phyloP scores from a whole-genome alignment of 2,113 vertebrate species.

The Clarias macrocephalus region DNA sequence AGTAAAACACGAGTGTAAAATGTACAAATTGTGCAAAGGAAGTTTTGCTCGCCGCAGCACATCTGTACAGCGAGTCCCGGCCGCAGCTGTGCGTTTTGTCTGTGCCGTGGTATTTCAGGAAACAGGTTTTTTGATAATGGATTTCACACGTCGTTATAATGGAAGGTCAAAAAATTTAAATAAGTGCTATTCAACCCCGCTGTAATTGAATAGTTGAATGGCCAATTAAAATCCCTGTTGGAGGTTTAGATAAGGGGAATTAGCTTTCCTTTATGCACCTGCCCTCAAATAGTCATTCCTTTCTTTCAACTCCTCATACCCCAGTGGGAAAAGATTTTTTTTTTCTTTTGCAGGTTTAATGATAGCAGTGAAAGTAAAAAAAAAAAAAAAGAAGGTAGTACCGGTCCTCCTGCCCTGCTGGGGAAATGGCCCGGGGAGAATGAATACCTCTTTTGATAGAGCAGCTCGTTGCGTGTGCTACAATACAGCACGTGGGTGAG shows the following conservation, averaged over 20 bases:
- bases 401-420: constrained; percentile 63
- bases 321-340: constrained; percentile 44
- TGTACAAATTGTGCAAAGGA: constrained; percentile 16
- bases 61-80: constrained; percentile 58
- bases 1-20: neutral
- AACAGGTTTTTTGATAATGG: constrained; percentile 57
- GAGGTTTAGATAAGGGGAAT: constrained; percentile 63
- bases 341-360: constrained; percentile 63
- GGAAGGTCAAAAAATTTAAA: constrained; percentile 64
- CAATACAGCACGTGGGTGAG: constrained; percentile 62
- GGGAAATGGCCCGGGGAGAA: constrained; percentile 66
- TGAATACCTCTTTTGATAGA: constrained; percentile 64
- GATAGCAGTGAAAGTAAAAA: constrained; percentile 66
- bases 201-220: constrained; percentile 70
- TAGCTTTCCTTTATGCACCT: constrained; percentile 68
- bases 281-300: constrained; percentile 59
- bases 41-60: neutral
- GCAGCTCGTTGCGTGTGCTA: constrained; percentile 64
- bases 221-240: constrained; percentile 67
- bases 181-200: constrained; percentile 66
- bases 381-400: constrained; percentile 55
- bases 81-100: constrained; percentile 46
- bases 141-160: constrained; percentile 51
- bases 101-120: constrained; percentile 57
- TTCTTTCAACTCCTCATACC: constrained; percentile 52